Percentiles rank a stretch among this genome's conserved stretches.
Conservation (phyloP, 2,113 vertebrate genomes). For the Carollia perspicillata region DNA sequence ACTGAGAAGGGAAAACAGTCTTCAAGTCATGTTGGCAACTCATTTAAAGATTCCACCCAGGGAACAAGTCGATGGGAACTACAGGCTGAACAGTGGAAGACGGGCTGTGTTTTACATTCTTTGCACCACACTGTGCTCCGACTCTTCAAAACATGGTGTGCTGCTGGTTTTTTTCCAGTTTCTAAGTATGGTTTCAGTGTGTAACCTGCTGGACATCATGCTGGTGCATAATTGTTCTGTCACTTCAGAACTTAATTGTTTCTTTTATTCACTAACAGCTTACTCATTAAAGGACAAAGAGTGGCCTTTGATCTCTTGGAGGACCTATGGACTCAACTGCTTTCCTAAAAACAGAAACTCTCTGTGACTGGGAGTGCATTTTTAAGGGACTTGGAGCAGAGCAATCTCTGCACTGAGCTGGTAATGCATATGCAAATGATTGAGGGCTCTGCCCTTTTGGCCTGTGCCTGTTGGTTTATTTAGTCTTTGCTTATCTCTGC, state of each 20-base stretch:
- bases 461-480: neutral
- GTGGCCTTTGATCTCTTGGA: neutral
- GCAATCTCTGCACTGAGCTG: neutral
- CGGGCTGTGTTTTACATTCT: slow-evolving; percentile 24
- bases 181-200: slow-evolving; percentile 64
- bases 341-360: slow-evolving; percentile 47
- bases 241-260: slow-evolving; percentile 73
- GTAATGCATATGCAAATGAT: neutral
- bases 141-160: slow-evolving; percentile 33
- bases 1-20: neutral
- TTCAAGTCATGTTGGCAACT: neutral
- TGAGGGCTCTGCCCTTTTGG: neutral
- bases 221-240: slow-evolving; percentile 70
- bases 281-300: slow-evolving; percentile 67
- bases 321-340: neutral
- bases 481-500: neutral
- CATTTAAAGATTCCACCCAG: neutral
- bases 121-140: neutral
- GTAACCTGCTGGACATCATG: slow-evolving; percentile 72
- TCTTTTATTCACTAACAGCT: slow-evolving; percentile 74
- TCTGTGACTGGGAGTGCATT: neutral
- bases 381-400: neutral
- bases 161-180: slow-evolving; percentile 61
- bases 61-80: neutral
- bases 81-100: neutral